Evolutionary conservation across 2,888 invertebrate genomes (phyloP), one percentile per base, ranked within the genome.

Genomic region (Amiota communis): DNA sequence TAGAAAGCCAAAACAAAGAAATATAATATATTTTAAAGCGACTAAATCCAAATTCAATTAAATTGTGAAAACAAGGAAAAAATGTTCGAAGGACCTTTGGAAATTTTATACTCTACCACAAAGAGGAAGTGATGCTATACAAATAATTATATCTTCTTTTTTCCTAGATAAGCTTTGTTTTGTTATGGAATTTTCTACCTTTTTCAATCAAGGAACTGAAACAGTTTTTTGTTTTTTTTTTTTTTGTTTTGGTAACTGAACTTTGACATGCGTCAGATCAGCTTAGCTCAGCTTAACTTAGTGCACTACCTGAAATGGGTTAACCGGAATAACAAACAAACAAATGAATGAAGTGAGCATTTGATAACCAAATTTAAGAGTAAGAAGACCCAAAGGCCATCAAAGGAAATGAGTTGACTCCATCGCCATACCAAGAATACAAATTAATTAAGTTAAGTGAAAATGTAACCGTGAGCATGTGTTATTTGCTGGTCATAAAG

Each of bases 391-490:
- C 47, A 65, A 64, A 64, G 11, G 46, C n/a, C 15, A 48, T 11
- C 17, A 48, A 48, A 48, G 11, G 15, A 17, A 63, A 23, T 51
- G 23, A 23, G 13, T 53, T n/a, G 23, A 23, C n/a, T 68, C 15
- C 49, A 8, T 17, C 15, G 17, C 17, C 9, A n/a, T 59, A 17
- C 59, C 15, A 4, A 12, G 48, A 9, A 51, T n/a, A 51, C 36
- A 68, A 68, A 68, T 68, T 68, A 68, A 68, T 68, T 68, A 68
- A 23, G 67, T 68, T 68, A 68, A 68, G 67, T 68, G 67, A 65
- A 65, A 48, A 10, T 49, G 20, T 59, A 59, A 9, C 12, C 20
- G 15, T 11, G 17, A 59, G 59, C 20, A 59, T 20, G 59, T 59
- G 10, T 59, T 59, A 17, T 59, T 20, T 59, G 59, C 15, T 36